Evolutionary conservation across 1,140 invertebrate genomes (phyloP), one percentile per base, ranked within the genome.

Genomic region (Papilio dardanus): DNA sequence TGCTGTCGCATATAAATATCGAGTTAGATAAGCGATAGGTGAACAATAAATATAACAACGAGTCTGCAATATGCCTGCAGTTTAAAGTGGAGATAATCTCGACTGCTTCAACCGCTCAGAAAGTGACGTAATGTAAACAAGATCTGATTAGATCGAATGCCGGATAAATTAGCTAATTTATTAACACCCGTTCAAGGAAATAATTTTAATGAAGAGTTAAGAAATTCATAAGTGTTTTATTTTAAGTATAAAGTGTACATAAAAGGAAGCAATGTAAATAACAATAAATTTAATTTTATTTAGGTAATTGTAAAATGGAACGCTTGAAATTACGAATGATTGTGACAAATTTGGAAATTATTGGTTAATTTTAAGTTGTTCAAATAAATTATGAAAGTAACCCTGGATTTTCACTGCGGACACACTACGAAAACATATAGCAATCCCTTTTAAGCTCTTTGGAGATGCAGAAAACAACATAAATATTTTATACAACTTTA

Each of bases 81-180:
- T 86, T 86, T 88, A 88, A 86, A 81, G 84, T 79, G 78, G 30
- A 81, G 86, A 89, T 88, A 87, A 83, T 76, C 66, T 71, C 71
- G 35, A 33, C 33, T 40, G 37, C 28, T 24, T 74, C 76, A 85
- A 83, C 81, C 81, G n/a, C n/a, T n/a, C n/a, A n/a, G n/a, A n/a
- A n/a, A n/a, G n/a, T 85, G 83, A 86, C 81, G 79, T 84, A 88
- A 86, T 90, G 88, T 88, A 90, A 90, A 92, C 88, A 91, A 84
- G 87, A 90, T 86, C 82, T 71, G 88, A 92, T 92, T 90, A 90
- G 89, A 90, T 88, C 76, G 80, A 71, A 82, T 79, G 37, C 75
- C 77, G 78, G 86, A 87, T 89, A 86, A 89, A 87, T 86, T 87
- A 77, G 80, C 33, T 77, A 89, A 90, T 90, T 91, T 90, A 90